These are phyloP conservation scores for Gadus macrocephalus DNA, from an alignment of 2,113 vertebrate genomes.

Conservation along the genomic window DNA sequence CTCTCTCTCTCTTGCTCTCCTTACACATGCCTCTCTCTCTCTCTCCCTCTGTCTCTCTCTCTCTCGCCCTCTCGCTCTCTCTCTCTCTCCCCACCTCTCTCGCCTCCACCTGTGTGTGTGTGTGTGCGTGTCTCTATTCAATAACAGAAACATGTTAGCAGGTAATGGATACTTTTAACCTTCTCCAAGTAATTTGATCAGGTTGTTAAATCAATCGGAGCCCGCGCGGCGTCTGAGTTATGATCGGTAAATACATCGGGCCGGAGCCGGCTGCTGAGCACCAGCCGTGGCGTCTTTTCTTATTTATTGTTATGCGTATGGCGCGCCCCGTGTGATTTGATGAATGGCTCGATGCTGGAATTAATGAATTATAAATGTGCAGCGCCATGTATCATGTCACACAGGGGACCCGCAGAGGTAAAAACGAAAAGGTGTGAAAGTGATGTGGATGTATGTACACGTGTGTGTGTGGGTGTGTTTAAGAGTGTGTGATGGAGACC, in stretches of 20 bases:
- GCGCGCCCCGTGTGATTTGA: conserved; percentile 41
- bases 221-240: conserved; percentile 43
- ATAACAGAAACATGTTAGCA: conserved; percentile 62
- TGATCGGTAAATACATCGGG: conserved; percentile 41
- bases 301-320: conserved; percentile 15
- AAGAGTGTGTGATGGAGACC: too few relatives aligned
- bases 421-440: conserved; percentile 26
- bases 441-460: conserved; percentile 16
- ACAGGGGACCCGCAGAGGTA: neutral
- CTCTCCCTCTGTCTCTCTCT: too few relatives aligned
- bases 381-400: conserved; percentile 29
- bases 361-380: conserved; percentile 50
- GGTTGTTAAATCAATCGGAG: conserved; percentile 58
- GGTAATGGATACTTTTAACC: conserved; percentile 68
- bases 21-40: too few relatives aligned
- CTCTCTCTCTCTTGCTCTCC: neutral
- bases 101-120: too few relatives aligned
- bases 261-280: conserved; percentile 25
- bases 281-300: conserved; percentile 24
- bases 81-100: too few relatives aligned
- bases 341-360: conserved; percentile 38
- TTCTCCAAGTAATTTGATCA: conserved; percentile 68
- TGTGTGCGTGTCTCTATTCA: conserved; percentile 33
- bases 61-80: too few relatives aligned
- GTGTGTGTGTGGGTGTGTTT: neutral